phyloP scores from a whole-genome alignment of 2,113 vertebrate genomes.

The Tetrax tetrax region DNA sequence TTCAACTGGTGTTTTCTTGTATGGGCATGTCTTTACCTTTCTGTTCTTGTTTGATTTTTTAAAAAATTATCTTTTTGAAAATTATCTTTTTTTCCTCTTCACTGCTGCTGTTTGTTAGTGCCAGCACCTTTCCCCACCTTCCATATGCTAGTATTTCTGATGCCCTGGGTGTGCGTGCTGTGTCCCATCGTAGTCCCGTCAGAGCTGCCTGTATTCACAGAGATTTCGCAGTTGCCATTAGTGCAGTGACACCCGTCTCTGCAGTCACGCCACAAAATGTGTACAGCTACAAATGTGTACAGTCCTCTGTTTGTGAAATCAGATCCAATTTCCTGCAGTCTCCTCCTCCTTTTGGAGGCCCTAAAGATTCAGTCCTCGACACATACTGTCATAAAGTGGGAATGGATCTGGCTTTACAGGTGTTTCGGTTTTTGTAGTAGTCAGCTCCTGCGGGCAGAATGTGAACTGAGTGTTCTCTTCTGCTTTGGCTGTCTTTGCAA shows the following conservation, averaged over 20 bases:
- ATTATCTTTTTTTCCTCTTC: not conserved
- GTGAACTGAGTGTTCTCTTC: not conserved
- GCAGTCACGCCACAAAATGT: not conserved
- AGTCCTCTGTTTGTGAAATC: not conserved
- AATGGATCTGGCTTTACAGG: not conserved
- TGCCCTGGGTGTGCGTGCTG: accelerated
- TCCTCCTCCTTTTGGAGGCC: not conserved
- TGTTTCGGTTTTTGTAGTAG: not conserved
- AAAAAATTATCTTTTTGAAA: not conserved
- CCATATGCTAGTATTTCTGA: not conserved
- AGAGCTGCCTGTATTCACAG: not conserved
- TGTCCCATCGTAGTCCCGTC: not conserved
- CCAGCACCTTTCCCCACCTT: not conserved
- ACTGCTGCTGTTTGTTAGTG: not conserved
- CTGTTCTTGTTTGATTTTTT: not conserved
- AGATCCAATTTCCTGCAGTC: not conserved
- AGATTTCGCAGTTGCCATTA: not conserved
- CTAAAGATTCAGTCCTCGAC: not conserved
- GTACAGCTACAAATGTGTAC: not conserved
- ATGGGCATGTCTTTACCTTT: not conserved
- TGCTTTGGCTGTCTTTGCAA: accelerated
- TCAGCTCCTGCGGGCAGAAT: not conserved
- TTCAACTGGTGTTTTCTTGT: not conserved
- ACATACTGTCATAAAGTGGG: not conserved
- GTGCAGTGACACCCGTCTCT: not conserved